Evolutionary conservation across 2,113 vertebrate genomes (phyloP).

Genomic region (Laterallus jamaicensis): DNA sequence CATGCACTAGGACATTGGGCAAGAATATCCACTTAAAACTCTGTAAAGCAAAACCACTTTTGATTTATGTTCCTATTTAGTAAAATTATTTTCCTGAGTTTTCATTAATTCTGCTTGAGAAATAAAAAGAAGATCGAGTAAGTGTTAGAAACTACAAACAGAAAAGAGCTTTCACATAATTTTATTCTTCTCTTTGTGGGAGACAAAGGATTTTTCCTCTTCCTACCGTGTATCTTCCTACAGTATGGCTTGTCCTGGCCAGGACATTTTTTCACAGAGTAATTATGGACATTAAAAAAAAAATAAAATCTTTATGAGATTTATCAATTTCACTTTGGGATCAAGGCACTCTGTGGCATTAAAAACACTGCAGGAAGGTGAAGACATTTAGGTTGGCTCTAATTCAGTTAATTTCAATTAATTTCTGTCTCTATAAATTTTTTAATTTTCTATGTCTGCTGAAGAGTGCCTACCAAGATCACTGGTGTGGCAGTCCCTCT

Average conservation of each 20-base stretch:
- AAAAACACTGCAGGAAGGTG: not conserved
- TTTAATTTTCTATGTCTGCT: not conserved
- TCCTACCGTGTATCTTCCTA: not conserved
- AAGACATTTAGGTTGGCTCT: not conserved
- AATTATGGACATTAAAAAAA: not conserved
- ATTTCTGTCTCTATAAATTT: not conserved
- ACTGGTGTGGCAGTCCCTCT: not conserved
- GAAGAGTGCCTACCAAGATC: not conserved
- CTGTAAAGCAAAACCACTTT: not conserved
- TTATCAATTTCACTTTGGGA: not conserved
- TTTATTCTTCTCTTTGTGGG: not conserved
- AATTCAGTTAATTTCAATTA: not conserved
- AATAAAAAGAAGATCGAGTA: not conserved
- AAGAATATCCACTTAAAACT: not conserved
- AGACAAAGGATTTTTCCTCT: not conserved
- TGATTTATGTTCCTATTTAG: not conserved
- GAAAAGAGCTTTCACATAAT: not conserved
- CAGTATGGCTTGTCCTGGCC: not conserved
- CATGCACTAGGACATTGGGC: not conserved
- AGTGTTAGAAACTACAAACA: not conserved
- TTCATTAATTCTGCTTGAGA: not conserved
- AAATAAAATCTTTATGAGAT: not conserved
- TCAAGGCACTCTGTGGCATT: not conserved
- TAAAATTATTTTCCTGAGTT: not conserved
- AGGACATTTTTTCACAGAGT: not conserved